Conservation (phyloP, 2,797 vertebrate genomes). For the Clarias pachynema region DNA sequence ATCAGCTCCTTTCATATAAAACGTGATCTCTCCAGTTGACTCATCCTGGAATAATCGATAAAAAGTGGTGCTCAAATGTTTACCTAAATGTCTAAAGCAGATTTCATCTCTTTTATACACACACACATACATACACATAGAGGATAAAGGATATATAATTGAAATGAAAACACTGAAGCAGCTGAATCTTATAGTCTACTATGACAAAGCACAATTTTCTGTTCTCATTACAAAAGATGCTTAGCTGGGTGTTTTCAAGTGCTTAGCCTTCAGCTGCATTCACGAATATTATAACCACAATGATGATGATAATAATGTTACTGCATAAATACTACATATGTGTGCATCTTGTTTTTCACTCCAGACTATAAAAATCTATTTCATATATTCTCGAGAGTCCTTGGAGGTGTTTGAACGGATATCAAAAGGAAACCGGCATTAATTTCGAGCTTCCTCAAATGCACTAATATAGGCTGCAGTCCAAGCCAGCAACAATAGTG, state of each 20-base stretch:
- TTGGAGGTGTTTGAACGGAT: constrained; percentile 64
- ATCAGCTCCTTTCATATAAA: constrained; percentile 98
- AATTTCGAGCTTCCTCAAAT: constrained; percentile 76
- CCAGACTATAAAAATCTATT: constrained; percentile 63
- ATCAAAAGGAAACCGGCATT: constrained; percentile 71
- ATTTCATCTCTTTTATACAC: not conserved
- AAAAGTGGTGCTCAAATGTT: not conserved
- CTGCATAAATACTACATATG: not conserved
- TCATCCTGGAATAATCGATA: constrained; percentile 81
- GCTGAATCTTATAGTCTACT: not conserved
- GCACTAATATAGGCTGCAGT: constrained; percentile 38
- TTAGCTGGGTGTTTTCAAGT: not conserved
- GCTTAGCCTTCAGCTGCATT: not conserved
- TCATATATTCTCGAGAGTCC: constrained; percentile 52
- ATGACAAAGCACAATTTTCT: not conserved
- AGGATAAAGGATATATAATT: not conserved
- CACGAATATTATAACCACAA: not conserved
- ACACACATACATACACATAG: too few relatives aligned
- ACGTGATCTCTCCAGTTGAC: constrained; percentile 92
- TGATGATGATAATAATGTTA: not conserved
- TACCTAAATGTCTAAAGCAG: not conserved
- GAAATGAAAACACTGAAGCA: not conserved
- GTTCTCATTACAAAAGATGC: not conserved
- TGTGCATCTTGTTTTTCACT: constrained; percentile 48
- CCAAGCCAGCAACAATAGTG: constrained; percentile 81